Base-by-base conservation (phyloP, 1,140 invertebrate species). In the Kradibia gibbosae region DNA sequence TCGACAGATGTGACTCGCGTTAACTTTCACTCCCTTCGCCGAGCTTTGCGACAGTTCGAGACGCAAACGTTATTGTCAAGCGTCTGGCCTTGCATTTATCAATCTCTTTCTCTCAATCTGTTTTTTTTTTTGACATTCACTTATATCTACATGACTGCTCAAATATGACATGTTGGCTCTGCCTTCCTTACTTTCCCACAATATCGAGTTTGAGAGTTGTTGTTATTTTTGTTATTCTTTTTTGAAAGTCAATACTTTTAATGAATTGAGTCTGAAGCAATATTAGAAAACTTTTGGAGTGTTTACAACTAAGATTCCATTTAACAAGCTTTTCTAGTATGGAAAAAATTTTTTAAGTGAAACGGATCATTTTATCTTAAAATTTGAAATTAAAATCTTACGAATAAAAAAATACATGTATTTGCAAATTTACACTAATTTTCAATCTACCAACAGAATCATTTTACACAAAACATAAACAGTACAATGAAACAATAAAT, bases 251-350 rank as follows among this genome's bases (percentile, higher is more conserved):
- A 53, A 73, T 73, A 73, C 45, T 73, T 73, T 53, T 73, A 53
- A 73, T 73, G 28, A 73, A 53, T 73, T 31, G 28, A 55, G 15
- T 31, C 45, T 34, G 28, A 73, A 53, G 28, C 28, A 53, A 73
- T 73, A 73, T 73, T 73, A 73, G 17, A 73, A 73, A 73, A 73
- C 45, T 73, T 73, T 36, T 4, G 17, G 28, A 3, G 42, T 70
- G 42, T 8, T 70, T 70, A 70, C 25, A 42, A 4, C 22, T 11
- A 2, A 25, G 28, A n/a, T 20, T 22, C 20, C 17, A 34, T 62
- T 62, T 7, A 39, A 67, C 17, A 11, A 39, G 3, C 20, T n/a
- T 8, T n/a, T 39, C 17, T n/a, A 71, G 20, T 8, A 3, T 45
- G 31, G 3, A 72, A 72, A 72, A 25, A 71, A 31, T 72, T n/a